Evolutionary conservation across 2,888 invertebrate genomes (phyloP).

Genomic region (Spodoptera littoralis): DNA sequence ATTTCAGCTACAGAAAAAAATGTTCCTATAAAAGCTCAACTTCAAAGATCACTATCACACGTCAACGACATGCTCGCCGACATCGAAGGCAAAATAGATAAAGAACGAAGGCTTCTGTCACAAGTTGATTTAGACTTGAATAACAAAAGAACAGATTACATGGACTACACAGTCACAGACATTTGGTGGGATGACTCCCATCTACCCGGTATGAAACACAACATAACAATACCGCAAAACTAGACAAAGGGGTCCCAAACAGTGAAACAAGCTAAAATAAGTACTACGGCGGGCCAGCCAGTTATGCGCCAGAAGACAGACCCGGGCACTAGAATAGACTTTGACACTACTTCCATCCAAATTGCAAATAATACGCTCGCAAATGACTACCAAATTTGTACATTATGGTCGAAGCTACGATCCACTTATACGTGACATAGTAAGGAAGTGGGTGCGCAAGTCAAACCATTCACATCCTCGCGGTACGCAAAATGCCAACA

Average conservation of each 20-base stretch:
- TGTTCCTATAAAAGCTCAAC: conserved; percentile 2
- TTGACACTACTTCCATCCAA: too few species aligned
- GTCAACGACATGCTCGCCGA: conserved; percentile 14
- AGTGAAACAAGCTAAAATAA: too few species aligned
- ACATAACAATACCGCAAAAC: background rate
- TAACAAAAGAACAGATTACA: background rate
- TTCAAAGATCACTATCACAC: conserved; percentile 8
- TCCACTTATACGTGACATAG: too few species aligned
- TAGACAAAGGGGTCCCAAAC: background rate
- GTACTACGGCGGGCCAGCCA: too few species aligned
- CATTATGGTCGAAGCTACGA: too few species aligned
- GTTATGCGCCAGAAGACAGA: too few species aligned
- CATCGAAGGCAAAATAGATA: conserved; percentile 18
- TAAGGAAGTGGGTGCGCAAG: too few species aligned
- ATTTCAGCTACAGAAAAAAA: conserved; percentile 8
- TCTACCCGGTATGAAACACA: background rate
- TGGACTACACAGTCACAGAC: conserved; percentile 11
- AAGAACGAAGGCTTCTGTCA: conserved; percentile 9
- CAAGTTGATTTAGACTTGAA: conserved; percentile 1
- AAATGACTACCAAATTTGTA: too few species aligned
- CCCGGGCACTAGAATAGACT: too few species aligned
- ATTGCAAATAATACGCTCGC: too few species aligned
- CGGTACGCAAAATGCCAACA: too few species aligned
- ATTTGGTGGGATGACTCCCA: conserved; percentile 4
- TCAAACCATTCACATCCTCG: too few species aligned